phyloP scores from a whole-genome alignment of 2,888 invertebrate genomes.

The Tipula confusa region DNA sequence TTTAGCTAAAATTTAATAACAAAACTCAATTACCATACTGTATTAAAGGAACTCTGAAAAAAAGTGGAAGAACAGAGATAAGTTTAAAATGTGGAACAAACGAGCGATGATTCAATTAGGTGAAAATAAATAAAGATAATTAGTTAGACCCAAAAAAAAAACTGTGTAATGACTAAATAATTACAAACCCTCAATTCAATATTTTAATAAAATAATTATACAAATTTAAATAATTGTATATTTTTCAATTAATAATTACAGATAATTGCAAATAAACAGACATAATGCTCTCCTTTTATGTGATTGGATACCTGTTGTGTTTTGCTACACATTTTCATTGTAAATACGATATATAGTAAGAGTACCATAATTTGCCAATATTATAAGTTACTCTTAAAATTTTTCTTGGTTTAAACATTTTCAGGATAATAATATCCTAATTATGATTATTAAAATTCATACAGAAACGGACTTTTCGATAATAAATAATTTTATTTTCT shows the following conservation, averaged over 20 bases:
- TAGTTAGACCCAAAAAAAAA: neutral
- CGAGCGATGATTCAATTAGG: neutral
- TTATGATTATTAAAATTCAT: too few relatives aligned
- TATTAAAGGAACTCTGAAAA: neutral
- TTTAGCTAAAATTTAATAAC: too few relatives aligned
- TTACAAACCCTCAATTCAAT: neutral
- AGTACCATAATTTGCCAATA: too few relatives aligned
- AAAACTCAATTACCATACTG: neutral
- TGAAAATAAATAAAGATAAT: neutral
- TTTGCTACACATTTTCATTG: neutral
- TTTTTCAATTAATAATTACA: neutral
- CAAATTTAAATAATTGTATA: neutral
- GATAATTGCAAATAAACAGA: neutral
- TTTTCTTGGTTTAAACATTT: too few relatives aligned
- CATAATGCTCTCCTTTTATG: neutral
- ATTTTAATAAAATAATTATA: neutral
- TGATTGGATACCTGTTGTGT: neutral
- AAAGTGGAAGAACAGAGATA: neutral
- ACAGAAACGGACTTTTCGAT: too few relatives aligned
- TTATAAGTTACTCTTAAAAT: too few relatives aligned
- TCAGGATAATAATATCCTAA: too few relatives aligned
- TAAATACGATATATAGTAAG: too few relatives aligned
- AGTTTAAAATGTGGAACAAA: neutral
- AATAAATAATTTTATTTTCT: too few relatives aligned
- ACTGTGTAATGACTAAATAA: neutral